A percentile compares a stretch with the other conserved stretches of the same genome.
Evolutionary conservation across 2,113 vertebrate genomes (phyloP).

Genomic region (Halcyon malimbica): DNA sequence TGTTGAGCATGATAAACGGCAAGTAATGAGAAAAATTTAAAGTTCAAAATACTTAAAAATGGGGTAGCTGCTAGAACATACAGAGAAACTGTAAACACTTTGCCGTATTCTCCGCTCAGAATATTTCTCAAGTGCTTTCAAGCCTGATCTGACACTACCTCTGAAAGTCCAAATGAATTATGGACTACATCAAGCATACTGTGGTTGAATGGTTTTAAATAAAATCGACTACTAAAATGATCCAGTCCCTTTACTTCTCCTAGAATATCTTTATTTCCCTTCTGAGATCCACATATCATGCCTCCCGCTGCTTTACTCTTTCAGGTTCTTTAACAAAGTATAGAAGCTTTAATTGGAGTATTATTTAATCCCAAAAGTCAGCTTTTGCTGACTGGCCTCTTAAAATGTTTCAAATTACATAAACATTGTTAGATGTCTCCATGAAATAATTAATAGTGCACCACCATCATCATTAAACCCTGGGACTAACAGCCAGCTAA

Average conservation of each 20-base stretch:
- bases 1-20: background rate
- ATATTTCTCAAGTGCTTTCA: background rate
- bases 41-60: background rate
- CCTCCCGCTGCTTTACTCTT: background rate
- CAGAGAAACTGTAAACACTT: background rate
- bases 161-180: background rate
- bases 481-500: background rate
- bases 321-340: background rate
- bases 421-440: background rate
- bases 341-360: background rate
- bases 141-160: background rate
- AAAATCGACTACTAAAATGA: constrained; percentile 4
- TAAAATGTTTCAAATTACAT: background rate
- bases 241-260: background rate
- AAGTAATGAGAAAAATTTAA: background rate
- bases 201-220: background rate
- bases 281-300: background rate
- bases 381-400: background rate
- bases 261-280: constrained; percentile 6
- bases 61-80: background rate
- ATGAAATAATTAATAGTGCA: background rate
- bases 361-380: background rate
- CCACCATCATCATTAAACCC: background rate
- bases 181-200: background rate
- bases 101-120: background rate